Evolutionary conservation across 2,888 invertebrate species (phyloP).

Genomic region (Ornithoptera alexandrae): DNA sequence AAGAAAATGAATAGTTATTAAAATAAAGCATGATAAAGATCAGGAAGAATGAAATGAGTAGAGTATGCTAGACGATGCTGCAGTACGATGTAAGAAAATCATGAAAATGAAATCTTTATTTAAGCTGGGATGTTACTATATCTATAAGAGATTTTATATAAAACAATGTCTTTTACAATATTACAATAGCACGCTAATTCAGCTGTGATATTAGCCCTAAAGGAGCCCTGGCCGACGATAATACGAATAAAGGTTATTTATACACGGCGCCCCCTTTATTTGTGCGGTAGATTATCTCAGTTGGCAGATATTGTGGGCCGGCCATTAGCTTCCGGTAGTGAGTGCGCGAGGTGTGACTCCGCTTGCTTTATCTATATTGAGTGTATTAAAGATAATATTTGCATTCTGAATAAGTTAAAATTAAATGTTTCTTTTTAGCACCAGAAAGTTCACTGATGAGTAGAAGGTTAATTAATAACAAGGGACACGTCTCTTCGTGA

Average conservation of each 20-base stretch:
- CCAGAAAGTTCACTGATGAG: too few species aligned
- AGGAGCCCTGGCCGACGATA: constrained; percentile 27
- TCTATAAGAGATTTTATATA: neutral
- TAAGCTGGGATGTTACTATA: too few species aligned
- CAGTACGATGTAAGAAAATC: too few species aligned
- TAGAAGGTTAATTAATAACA: too few species aligned
- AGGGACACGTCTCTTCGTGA: too few species aligned
- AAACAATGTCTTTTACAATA: constrained; percentile 5
- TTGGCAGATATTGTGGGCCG: constrained; percentile 28
- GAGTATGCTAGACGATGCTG: too few species aligned
- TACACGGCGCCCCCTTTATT: constrained; percentile 29
- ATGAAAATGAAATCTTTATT: too few species aligned
- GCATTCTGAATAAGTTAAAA: neutral
- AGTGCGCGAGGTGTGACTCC: constrained; percentile 19
- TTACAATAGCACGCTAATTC: constrained; percentile 19
- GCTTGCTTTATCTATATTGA: constrained; percentile 19
- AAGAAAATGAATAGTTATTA: too few species aligned
- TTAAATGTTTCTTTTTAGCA: too few species aligned
- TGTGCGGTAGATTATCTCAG: constrained; percentile 28
- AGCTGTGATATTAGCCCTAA: constrained; percentile 27
- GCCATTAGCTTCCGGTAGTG: constrained; percentile 23
- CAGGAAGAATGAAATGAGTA: too few species aligned
- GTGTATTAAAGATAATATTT: constrained; percentile 22
- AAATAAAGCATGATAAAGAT: too few species aligned
- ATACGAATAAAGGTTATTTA: constrained; percentile 30